Percentiles rank a stretch among this genome's conserved stretches.
Conservation (phyloP, 2,113 vertebrate species). For the Triplophysa dalaica region DNA sequence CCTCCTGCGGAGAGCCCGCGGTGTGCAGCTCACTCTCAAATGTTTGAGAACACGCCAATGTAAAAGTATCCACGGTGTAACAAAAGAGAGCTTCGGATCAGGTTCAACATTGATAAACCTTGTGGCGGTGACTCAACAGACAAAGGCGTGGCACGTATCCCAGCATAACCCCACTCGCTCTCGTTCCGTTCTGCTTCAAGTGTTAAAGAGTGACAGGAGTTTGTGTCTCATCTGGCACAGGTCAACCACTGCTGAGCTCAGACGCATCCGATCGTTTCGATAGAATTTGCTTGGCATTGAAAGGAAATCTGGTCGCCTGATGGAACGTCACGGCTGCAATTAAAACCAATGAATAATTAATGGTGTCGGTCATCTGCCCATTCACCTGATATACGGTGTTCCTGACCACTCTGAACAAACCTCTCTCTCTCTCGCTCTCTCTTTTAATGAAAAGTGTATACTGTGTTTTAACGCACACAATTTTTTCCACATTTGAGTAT, state of each 20-base stretch:
- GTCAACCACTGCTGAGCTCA: slow-evolving; percentile 24
- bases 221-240: slow-evolving; percentile 1
- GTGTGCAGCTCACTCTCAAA: slow-evolving; percentile 60
- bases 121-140: slow-evolving; percentile 59
- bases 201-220: slow-evolving; percentile 23
- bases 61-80: slow-evolving; percentile 60
- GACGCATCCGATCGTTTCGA: slow-evolving; percentile 25
- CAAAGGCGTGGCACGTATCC: slow-evolving; percentile 66
- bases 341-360: slow-evolving; percentile 53
- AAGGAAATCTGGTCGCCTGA: slow-evolving; percentile 13
- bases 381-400: slow-evolving; percentile 39
- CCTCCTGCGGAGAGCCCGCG: slow-evolving; percentile 56
- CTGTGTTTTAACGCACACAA: neutral
- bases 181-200: neutral
- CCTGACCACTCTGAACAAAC: slow-evolving; percentile 28
- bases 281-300: slow-evolving; percentile 34
- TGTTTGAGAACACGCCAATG: slow-evolving; percentile 67
- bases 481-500: neutral
- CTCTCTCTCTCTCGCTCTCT: slow-evolving; percentile 8
- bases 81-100: slow-evolving; percentile 68
- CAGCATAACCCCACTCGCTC: slow-evolving; percentile 58
- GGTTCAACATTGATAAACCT: slow-evolving; percentile 68
- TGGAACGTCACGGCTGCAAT: slow-evolving; percentile 4
- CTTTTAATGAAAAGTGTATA: neutral
- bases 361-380: slow-evolving; percentile 40